Evolutionary conservation across 2,113 vertebrate species (phyloP).

Genomic region (Axis porcinus): DNA sequence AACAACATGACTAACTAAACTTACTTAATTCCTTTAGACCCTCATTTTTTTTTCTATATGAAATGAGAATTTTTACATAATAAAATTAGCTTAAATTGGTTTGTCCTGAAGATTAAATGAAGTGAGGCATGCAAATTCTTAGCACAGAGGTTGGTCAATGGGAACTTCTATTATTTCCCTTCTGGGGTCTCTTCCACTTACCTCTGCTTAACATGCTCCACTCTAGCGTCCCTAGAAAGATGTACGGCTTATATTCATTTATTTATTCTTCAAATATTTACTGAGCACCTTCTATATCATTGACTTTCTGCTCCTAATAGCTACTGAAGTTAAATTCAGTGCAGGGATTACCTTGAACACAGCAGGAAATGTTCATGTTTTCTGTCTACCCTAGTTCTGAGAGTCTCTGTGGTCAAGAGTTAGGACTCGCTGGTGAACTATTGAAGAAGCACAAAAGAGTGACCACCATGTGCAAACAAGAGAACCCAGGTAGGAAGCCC

Average conservation of each 20-base stretch:
- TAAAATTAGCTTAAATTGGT: neutral
- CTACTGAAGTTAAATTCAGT: neutral
- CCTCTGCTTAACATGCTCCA: neutral
- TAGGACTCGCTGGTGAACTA: neutral
- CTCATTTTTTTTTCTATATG: neutral
- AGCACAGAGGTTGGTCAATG: neutral
- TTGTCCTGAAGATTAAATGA: neutral
- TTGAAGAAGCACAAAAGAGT: neutral
- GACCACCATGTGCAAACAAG: neutral
- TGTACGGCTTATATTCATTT: neutral
- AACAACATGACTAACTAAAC: neutral
- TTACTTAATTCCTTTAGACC: neutral
- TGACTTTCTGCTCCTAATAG: neutral
- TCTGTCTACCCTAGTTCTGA: neutral
- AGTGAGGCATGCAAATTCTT: neutral
- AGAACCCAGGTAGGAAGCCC: neutral
- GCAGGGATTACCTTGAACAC: too few relatives aligned
- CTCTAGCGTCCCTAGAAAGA: neutral
- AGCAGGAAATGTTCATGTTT: rapidly evolving
- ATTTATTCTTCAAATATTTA: neutral
- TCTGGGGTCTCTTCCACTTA: neutral
- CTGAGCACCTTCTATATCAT: neutral
- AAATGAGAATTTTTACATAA: neutral
- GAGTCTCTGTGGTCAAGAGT: neutral
- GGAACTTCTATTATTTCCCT: neutral